Conservation (phyloP, 2,797 vertebrate genomes). For the Muraenolepis orangiensis region DNA sequence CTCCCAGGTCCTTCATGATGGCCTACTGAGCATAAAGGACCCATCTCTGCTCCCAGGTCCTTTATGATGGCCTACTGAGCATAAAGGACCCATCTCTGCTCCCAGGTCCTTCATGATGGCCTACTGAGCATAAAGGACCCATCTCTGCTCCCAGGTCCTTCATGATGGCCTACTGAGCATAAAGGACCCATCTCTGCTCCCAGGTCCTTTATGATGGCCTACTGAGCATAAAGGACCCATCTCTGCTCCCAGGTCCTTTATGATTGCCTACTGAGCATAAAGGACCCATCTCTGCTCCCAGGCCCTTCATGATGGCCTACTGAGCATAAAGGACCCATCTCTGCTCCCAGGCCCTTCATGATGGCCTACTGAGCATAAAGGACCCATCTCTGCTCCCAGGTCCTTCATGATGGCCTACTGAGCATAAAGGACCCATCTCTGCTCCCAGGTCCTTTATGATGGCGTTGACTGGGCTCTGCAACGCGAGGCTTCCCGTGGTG, state of each 20-base stretch:
- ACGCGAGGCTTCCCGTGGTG: background rate
- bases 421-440: too few species aligned
- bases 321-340: too few species aligned
- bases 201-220: background rate
- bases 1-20: background rate
- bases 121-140: background rate
- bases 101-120: background rate
- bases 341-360: background rate
- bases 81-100: too few species aligned
- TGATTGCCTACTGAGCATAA: background rate
- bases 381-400: too few species aligned
- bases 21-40: background rate
- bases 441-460: background rate
- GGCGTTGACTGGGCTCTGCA: constrained; percentile 5
- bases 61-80: too few species aligned
- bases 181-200: too few species aligned
- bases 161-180: too few species aligned
- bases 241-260: background rate
- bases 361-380: too few species aligned
- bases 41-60: too few species aligned
- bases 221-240: background rate
- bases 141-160: too few species aligned
- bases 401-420: too few species aligned
- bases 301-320: background rate
- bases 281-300: too few species aligned